Evolutionary conservation across 2,888 invertebrate genomes (phyloP), one percentile per base, ranked within the genome.

Genomic region (Deroplatys truncata): DNA sequence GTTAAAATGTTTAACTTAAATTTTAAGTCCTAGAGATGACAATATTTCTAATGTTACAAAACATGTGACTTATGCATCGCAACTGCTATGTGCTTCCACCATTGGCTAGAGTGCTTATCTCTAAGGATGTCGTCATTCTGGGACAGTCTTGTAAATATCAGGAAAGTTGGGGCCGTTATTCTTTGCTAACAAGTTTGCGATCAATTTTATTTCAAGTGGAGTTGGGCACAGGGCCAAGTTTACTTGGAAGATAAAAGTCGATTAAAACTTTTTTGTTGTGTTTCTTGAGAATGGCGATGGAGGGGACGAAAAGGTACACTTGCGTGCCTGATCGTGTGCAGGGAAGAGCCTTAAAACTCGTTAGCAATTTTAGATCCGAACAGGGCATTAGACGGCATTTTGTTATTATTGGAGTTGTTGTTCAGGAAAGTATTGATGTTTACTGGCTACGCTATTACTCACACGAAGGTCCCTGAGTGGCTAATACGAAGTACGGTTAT

Each of bases 201-300:
- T 87, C 87, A 83, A 83, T 87, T 87, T 87, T 87, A 87, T 87
- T 87, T 87, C 82, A 82, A 87, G 88, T 29, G n/a, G 72, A 82
- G 29, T 28, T 43, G n/a, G 56, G 56, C 72, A 82, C 10, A 84
- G 83, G 84, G 29, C 84, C 20, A 88, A 88, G 84, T 88, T 88
- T 84, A 88, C 84, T 88, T 56, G 35, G 35, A 82, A 89, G 89
- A 89, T 89, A 85, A 89, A 89, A 89, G 89, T 89, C 89, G 85
- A 89, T 89, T 89, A 89, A 85, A 89, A 89, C 43, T 84, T 89
- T 89, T 87, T 72, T 72, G 56, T 72, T 72, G 56, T 72, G 56
- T 72, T 72, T 72, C 56, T 72, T 72, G 20, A 72, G 56, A 72
- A 72, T 72, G 25, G 56, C 56, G 5, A 72, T 72, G 25, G 56